Evolutionary conservation across 2,888 invertebrate genomes (phyloP), one percentile per base, ranked within the genome.

Genomic region (Eulithis testata): DNA sequence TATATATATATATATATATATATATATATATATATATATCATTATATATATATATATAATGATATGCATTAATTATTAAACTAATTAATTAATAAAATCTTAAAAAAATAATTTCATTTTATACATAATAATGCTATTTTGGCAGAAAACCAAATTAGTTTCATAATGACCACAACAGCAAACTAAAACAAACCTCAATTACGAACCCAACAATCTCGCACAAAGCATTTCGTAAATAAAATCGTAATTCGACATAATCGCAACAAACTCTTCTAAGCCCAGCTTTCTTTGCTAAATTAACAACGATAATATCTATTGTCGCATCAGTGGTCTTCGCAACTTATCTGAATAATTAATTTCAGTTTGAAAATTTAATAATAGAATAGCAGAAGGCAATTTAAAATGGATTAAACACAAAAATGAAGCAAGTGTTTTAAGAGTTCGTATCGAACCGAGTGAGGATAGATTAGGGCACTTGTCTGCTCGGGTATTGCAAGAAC

Each of bases 361-460:
- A 79, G 83, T 86, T 88, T 82, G 83, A 86, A 84, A 88, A 84
- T 89, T 88, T 85, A 85, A 89, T 88, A 87, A 87, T 83, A 78
- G 79, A 75, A 79, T 80, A 81, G 77, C 60, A 76, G 80, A 82
- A 85, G 85, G 86, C 89, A 91, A 92, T 93, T 90, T 91, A 92
- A 92, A 90, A 79, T 83, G 90, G 92, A 92, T 93, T 91, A 92
- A 87, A 85, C 77, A 85, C 89, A 89, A 91, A 91, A 91, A 90
- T 88, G 82, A 87, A 87, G 82, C 84, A 86, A 91, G 85, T 87
- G 82, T 83, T 90, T 90, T 85, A 85, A 85, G 88, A 89, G 87
- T 90, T 76, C 85, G 82, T 89, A 89, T 91, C 86, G 88, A 87
- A 89, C 82, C 78, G 82, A 80, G 83, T 86, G 87, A 81, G 86